Evolutionary conservation across 53 echinoderm and acorn worm species (phyloP).

Genomic region (Arbacia lixula): DNA sequence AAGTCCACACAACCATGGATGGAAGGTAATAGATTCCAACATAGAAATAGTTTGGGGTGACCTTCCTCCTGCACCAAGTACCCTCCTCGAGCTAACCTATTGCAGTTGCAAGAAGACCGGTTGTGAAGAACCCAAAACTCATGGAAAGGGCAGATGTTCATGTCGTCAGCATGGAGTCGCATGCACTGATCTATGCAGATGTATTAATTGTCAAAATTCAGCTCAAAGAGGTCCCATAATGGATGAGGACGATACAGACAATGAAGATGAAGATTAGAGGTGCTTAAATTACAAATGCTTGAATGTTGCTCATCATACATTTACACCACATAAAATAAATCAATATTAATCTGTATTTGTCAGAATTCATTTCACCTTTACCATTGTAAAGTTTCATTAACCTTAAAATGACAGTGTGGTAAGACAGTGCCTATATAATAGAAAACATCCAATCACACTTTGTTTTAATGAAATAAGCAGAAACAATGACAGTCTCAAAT

Average conservation of each 20-base stretch:
- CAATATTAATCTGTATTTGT: neutral
- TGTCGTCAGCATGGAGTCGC: conserved; percentile 17
- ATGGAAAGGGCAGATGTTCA: conserved; percentile 26
- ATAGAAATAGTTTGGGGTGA: conserved; percentile 49
- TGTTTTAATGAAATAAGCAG: too few relatives aligned
- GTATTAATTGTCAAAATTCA: conserved; percentile 27
- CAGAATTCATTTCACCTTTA: neutral
- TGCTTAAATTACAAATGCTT: too few relatives aligned
- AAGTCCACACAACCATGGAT: conserved; percentile 57
- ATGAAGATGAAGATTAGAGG: conserved; percentile 12
- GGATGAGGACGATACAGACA: conserved; percentile 6
- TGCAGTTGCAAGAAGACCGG: conserved; percentile 53
- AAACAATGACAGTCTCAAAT: too few relatives aligned
- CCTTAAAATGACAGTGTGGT: neutral
- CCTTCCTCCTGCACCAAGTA: conserved; percentile 56
- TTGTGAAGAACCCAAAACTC: conserved; percentile 21
- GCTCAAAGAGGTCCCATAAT: neutral
- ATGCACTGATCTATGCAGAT: conserved; percentile 29
- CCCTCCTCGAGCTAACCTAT: conserved; percentile 43
- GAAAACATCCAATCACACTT: neutral
- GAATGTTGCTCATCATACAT: too few relatives aligned
- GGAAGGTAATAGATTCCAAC: conserved; percentile 24
- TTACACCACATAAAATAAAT: neutral
- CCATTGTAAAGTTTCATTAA: neutral
- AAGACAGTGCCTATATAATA: neutral